Evolutionary conservation across 2,113 vertebrate species (phyloP).

Genomic region (Marmota flaviventris): DNA sequence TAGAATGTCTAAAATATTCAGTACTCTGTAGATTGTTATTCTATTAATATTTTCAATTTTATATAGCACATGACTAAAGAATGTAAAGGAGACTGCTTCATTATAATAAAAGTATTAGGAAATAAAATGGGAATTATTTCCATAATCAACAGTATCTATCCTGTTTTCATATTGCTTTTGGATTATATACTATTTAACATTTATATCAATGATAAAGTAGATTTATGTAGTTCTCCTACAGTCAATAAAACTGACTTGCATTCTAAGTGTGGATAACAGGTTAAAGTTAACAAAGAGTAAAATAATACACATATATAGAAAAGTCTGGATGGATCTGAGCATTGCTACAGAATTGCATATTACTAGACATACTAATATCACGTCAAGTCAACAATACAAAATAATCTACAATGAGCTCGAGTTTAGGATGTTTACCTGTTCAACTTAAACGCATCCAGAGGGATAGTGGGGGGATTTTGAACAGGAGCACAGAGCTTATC

Average conservation of each 20-base stretch:
- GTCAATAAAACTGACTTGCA: neutral
- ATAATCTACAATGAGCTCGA: neutral
- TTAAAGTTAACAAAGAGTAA: neutral
- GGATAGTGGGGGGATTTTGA: neutral
- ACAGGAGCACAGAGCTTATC: neutral
- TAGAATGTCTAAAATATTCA: constrained; percentile 13
- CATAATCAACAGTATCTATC: neutral
- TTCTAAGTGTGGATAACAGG: neutral
- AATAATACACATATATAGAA: neutral
- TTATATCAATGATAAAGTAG: neutral
- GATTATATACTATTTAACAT: neutral
- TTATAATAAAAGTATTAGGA: constrained; percentile 24
- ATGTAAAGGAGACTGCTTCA: neutral
- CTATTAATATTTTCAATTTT: constrained; percentile 41
- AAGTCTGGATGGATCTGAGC: constrained; percentile 27
- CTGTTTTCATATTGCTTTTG: neutral
- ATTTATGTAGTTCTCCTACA: neutral
- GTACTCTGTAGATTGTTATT: neutral
- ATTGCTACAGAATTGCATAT: neutral
- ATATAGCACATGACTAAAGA: constrained; percentile 21
- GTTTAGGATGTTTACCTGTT: neutral
- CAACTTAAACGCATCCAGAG: neutral
- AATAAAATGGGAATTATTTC: constrained; percentile 14
- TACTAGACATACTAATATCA: neutral
- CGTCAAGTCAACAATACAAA: neutral